phyloP scores from a whole-genome alignment of 2,888 invertebrate genomes.

The Parnassius apollo region DNA sequence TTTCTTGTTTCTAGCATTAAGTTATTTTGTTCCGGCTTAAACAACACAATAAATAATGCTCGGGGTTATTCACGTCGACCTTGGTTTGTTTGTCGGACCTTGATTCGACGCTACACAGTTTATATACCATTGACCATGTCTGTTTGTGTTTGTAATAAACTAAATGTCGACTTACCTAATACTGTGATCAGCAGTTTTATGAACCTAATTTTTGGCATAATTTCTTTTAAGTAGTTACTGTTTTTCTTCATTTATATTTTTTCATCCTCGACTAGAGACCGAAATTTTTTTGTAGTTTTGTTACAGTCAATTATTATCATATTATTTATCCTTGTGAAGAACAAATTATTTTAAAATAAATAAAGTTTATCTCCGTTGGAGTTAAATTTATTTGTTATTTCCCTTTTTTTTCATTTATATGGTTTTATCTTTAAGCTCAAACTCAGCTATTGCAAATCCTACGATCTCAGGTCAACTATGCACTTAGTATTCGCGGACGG shows the following conservation, averaged over 20 bases:
- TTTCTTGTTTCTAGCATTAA: too few species aligned
- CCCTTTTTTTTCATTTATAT: too few species aligned
- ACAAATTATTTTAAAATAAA: too few species aligned
- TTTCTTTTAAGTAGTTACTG: conserved; percentile 5
- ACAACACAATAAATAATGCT: conserved; percentile 54
- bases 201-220: conserved; percentile 22
- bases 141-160: conserved; percentile 63
- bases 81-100: conserved; percentile 57
- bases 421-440: too few species aligned
- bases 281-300: too few species aligned
- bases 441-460: too few species aligned
- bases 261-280: too few species aligned
- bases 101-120: conserved; percentile 70
- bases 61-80: conserved; percentile 48
- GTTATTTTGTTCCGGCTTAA: conserved; percentile 5
- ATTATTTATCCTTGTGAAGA: too few species aligned
- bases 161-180: conserved; percentile 37
- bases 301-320: too few species aligned
- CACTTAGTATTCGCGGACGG: conserved; percentile 5
- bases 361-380: too few species aligned
- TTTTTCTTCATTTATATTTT: not conserved
- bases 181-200: conserved; percentile 20
- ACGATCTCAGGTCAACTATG: too few species aligned
- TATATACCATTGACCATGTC: conserved; percentile 53
- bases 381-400: too few species aligned